phyloP scores from a whole-genome alignment of 2,888 invertebrate genomes.

The Lysandra bellargus region DNA sequence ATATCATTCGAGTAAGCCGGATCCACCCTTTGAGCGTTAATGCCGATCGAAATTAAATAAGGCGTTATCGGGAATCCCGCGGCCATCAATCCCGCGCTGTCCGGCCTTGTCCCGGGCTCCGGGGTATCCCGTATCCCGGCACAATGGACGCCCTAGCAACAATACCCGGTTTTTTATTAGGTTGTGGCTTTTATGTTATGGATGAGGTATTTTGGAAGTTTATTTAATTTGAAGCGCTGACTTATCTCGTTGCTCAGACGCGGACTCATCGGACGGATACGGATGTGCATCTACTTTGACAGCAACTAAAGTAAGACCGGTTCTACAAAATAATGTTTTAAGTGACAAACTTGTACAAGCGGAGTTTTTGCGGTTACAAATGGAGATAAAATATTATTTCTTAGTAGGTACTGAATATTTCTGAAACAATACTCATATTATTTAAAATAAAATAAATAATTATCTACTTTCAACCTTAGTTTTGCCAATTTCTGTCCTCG shows the following conservation, averaged over 20 bases:
- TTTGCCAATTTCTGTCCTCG: neutral
- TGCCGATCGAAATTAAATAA: slow-evolving; percentile 58
- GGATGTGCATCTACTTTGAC: too few relatives aligned
- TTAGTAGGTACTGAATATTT: too few relatives aligned
- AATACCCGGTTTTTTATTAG: slow-evolving; percentile 35
- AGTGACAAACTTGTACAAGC: too few relatives aligned
- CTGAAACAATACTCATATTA: too few relatives aligned
- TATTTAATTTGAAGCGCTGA: neutral
- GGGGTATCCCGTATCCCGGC: slow-evolving; percentile 50
- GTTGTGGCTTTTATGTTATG: slow-evolving; percentile 3
- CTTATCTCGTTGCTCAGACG: neutral
- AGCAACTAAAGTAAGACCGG: too few relatives aligned
- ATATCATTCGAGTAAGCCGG: slow-evolving; percentile 38
- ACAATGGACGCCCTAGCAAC: slow-evolving; percentile 43
- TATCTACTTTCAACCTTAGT: neutral
- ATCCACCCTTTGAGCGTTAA: slow-evolving; percentile 49
- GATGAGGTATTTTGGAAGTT: slow-evolving; percentile 30
- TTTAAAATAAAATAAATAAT: too few relatives aligned
- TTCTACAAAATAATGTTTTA: too few relatives aligned
- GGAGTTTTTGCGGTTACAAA: neutral
- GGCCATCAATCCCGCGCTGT: slow-evolving; percentile 57
- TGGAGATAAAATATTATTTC: too few relatives aligned
- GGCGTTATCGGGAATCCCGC: slow-evolving; percentile 63
- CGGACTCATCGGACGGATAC: neutral
- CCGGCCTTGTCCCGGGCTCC: slow-evolving; percentile 28